Conservation (phyloP, 2,888 invertebrate species). For the Drosophila putrida region DNA sequence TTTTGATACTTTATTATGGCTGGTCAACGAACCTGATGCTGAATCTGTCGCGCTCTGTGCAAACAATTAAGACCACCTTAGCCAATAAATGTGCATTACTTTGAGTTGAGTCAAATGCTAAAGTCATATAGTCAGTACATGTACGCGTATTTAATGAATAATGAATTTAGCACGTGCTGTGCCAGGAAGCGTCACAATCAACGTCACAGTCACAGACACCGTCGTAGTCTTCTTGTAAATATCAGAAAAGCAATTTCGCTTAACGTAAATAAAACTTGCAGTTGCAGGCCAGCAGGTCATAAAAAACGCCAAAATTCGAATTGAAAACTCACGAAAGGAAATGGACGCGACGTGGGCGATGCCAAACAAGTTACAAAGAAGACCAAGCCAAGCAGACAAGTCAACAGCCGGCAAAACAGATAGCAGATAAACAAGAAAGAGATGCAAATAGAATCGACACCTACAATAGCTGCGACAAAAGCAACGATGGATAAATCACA, state of each 20-base stretch:
- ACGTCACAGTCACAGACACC: background rate
- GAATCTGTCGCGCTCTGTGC: conserved; percentile 49
- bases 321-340: conserved; percentile 62
- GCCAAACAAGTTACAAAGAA: conserved; percentile 38
- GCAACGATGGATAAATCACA: conserved; percentile 37
- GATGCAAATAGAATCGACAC: conserved; percentile 34
- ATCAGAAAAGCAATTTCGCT: conserved; percentile 63
- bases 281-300: conserved; percentile 22
- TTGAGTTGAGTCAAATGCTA: conserved; percentile 24
- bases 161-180: conserved; percentile 52
- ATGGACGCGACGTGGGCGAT: conserved; percentile 57
- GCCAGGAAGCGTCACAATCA: conserved; percentile 61
- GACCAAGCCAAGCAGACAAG: conserved; percentile 49
- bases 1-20: conserved; percentile 9
- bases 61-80: conserved; percentile 56
- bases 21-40: conserved; percentile 70
- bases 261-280: conserved; percentile 56
- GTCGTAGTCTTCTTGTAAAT: conserved; percentile 28
- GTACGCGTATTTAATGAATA: conserved; percentile 65
- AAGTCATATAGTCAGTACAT: conserved; percentile 1
- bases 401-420: conserved; percentile 48
- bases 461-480: conserved; percentile 31
- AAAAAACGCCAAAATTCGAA: conserved; percentile 35
- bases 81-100: conserved; percentile 50
- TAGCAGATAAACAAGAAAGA: conserved; percentile 13